These are phyloP conservation scores for Saguinus imperator DNA, from an alignment of 2,113 vertebrate genomes.

Conservation along the genomic window DNA sequence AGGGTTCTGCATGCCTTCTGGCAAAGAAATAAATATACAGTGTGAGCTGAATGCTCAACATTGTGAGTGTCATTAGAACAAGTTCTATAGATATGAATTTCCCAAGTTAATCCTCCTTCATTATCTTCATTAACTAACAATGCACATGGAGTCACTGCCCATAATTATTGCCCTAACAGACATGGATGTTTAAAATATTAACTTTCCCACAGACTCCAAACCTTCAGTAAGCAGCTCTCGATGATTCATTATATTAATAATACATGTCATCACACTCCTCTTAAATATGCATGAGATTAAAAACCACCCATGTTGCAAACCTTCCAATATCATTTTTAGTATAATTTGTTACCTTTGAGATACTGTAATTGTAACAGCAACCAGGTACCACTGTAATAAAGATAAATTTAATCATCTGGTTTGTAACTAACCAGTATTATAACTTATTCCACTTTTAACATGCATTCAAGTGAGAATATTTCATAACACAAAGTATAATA, in stretches of 20 bases:
- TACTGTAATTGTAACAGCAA: constrained; percentile 31
- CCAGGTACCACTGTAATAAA: constrained; percentile 22
- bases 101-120: constrained; percentile 33
- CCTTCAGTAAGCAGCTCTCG: constrained; percentile 66
- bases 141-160: not conserved
- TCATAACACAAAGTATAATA: not conserved
- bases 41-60: not conserved
- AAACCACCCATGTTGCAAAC: not conserved
- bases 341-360: constrained; percentile 63
- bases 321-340: constrained; percentile 23
- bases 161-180: constrained; percentile 70
- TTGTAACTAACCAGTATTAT: not conserved
- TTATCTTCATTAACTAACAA: not conserved
- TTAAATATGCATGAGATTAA: constrained; percentile 65
- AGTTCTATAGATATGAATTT: not conserved
- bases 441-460: not conserved
- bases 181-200: constrained; percentile 65
- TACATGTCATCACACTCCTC: constrained; percentile 42
- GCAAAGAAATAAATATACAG: constrained; percentile 30
- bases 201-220: constrained; percentile 42
- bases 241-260: constrained; percentile 77
- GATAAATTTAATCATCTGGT: not conserved
- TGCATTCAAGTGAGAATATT: not conserved
- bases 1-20: constrained; percentile 8
- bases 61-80: not conserved